A percentile compares a stretch with the other conserved stretches of the same genome.
These are phyloP conservation scores for Belonocnema kinseyi DNA, from an alignment of 1,140 invertebrate species.

Conservation along the genomic window DNA sequence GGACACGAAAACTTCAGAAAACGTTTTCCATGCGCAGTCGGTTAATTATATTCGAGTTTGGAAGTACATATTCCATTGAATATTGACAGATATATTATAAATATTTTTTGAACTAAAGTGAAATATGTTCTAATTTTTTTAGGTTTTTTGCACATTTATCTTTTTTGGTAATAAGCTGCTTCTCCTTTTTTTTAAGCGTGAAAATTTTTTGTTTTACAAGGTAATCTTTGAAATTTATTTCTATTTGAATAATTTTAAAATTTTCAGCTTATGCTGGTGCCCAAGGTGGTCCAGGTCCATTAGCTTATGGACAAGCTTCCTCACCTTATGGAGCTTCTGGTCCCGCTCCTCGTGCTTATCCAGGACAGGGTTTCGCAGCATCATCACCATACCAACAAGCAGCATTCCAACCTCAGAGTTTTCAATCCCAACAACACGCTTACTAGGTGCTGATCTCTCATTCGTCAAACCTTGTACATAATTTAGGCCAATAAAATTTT, in stretches of 20 bases:
- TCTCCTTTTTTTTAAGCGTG: too few relatives aligned
- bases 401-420: conserved; percentile 64
- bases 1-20: too few relatives aligned
- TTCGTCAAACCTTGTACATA: conserved; percentile 66
- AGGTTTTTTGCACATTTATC: too few relatives aligned
- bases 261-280: conserved; percentile 56
- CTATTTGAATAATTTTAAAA: conserved; percentile 15
- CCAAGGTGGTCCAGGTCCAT: conserved; percentile 40
- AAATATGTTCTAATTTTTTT: too few relatives aligned
- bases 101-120: too few relatives aligned
- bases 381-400: conserved; percentile 54
- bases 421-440: conserved; percentile 66
- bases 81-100: too few relatives aligned
- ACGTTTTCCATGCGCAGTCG: too few relatives aligned
- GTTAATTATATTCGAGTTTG: neutral
- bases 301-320: conserved; percentile 54
- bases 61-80: neutral
- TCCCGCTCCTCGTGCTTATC: conserved; percentile 51
- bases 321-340: conserved; percentile 58
- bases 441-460: conserved; percentile 52
- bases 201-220: too few relatives aligned
- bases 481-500: conserved; percentile 75
- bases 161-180: too few relatives aligned
- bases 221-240: neutral
- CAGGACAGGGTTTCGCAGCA: conserved; percentile 46